A percentile compares a stretch with the other conserved stretches of the same genome.
Evolutionary conservation across 2,797 vertebrate genomes (phyloP).

Genomic region (Botia almorhae): DNA sequence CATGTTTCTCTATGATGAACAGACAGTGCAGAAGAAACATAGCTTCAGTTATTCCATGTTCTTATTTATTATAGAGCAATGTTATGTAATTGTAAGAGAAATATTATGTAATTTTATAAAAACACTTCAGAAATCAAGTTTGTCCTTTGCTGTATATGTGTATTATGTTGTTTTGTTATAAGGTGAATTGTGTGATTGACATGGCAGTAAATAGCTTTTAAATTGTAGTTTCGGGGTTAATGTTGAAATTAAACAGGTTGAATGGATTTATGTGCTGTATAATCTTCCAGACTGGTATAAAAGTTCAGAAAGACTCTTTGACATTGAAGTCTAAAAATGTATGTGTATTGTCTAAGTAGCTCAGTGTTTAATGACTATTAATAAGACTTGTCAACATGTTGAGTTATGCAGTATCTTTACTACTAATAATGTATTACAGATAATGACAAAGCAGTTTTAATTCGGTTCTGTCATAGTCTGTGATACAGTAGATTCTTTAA

Average conservation of each 20-base stretch:
- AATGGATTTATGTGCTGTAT: slow-evolving; percentile 12
- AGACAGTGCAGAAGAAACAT: not conserved
- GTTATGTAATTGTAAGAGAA: not conserved
- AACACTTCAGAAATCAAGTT: not conserved
- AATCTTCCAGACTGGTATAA: not conserved
- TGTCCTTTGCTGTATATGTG: not conserved
- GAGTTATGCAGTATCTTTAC: not conserved
- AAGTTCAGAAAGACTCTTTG: not conserved
- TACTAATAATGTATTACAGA: not conserved
- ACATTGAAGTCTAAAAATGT: slow-evolving; percentile 4
- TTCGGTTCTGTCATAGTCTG: not conserved
- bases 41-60: not conserved
- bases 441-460: not conserved
- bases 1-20: not conserved
- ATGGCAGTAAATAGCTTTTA: slow-evolving; percentile 19
- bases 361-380: not conserved
- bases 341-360: not conserved
- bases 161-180: slow-evolving; percentile 4
- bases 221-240: slow-evolving; percentile 17
- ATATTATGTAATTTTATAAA: not conserved
- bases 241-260: slow-evolving; percentile 24
- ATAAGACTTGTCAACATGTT: not conserved
- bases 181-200: slow-evolving; percentile 22
- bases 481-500: not conserved
- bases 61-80: not conserved